Conservation (phyloP, 1,140 invertebrate species). For the Pseudomyrmex dendroicus region DNA sequence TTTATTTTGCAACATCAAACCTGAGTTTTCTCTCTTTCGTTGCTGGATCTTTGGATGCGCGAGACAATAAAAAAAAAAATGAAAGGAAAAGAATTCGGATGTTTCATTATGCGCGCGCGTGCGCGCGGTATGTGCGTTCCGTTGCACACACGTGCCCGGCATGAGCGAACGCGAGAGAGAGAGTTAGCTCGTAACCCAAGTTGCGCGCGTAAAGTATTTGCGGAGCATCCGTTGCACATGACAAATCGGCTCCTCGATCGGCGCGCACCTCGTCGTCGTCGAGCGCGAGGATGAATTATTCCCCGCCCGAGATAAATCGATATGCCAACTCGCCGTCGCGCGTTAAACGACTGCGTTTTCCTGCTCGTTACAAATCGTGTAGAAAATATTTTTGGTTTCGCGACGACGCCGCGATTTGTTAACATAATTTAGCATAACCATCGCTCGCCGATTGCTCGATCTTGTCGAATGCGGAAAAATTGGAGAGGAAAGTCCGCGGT, state of each 20-base stretch:
- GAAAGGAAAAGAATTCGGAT: constrained; percentile 50
- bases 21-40: not conserved
- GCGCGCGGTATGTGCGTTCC: constrained; percentile 46
- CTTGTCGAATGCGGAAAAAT: not conserved
- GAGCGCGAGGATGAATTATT: constrained; percentile 46
- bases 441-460: not conserved
- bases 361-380: constrained; percentile 4
- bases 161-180: constrained; percentile 60
- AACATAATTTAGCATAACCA: not conserved
- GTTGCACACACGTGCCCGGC: constrained; percentile 61
- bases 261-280: not conserved
- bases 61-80: not conserved
- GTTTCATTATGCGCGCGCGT: constrained; percentile 60
- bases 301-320: constrained; percentile 7
- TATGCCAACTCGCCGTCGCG: constrained; percentile 1
- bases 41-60: not conserved
- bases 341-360: not conserved
- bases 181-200: constrained; percentile 29
- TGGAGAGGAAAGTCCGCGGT: too few species aligned
- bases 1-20: too few species aligned
- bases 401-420: not conserved
- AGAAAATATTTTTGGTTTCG: constrained; percentile 21
- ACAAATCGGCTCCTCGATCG: constrained; percentile 24
- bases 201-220: constrained; percentile 60
- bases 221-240: constrained; percentile 29